phyloP scores from a whole-genome alignment of 1,140 invertebrate genomes.

The Drosophila melanica region DNA sequence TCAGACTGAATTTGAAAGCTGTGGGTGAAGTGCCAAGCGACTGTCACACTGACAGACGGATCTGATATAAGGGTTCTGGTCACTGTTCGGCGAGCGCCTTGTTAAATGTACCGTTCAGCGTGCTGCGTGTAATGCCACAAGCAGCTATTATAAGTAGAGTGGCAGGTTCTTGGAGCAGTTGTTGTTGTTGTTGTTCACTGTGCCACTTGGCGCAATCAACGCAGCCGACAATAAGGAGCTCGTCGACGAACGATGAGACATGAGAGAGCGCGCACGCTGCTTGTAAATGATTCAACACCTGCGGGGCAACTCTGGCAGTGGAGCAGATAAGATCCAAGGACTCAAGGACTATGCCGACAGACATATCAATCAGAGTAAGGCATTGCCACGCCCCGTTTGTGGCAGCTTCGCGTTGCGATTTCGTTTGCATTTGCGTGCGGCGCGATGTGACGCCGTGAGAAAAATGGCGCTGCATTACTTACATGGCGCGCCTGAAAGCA shows the following conservation, averaged over 20 bases:
- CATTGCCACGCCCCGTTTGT: conserved; percentile 34
- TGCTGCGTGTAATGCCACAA: conserved; percentile 50
- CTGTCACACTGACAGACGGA: not conserved
- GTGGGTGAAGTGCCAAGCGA: not conserved
- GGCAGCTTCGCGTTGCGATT: not conserved
- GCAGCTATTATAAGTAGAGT: conserved; percentile 68
- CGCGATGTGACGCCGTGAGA: conserved; percentile 52
- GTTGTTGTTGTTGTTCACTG: conserved; percentile 24
- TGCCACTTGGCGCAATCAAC: conserved; percentile 61
- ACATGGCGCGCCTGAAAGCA: conserved; percentile 78
- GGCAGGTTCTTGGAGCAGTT: conserved; percentile 20
- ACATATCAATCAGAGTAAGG: conserved; percentile 73
- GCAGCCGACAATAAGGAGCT: conserved; percentile 45
- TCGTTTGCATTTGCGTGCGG: conserved; percentile 4
- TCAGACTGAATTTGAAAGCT: not conserved
- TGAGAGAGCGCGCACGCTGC: conserved; percentile 14
- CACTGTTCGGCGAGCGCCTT: not conserved
- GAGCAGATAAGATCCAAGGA: conserved; percentile 59
- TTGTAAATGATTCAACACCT: conserved; percentile 81
- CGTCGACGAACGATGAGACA: conserved; percentile 22
- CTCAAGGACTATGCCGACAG: conserved; percentile 42
- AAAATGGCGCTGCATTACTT: conserved; percentile 80
- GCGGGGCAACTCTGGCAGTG: conserved; percentile 38
- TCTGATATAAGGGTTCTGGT: conserved; percentile 42
- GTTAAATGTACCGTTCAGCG: not conserved